Percentiles rank a stretch among this genome's conserved stretches.
Evolutionary conservation across 2,797 vertebrate species (phyloP).

Genomic region (Chelon labrosus): DNA sequence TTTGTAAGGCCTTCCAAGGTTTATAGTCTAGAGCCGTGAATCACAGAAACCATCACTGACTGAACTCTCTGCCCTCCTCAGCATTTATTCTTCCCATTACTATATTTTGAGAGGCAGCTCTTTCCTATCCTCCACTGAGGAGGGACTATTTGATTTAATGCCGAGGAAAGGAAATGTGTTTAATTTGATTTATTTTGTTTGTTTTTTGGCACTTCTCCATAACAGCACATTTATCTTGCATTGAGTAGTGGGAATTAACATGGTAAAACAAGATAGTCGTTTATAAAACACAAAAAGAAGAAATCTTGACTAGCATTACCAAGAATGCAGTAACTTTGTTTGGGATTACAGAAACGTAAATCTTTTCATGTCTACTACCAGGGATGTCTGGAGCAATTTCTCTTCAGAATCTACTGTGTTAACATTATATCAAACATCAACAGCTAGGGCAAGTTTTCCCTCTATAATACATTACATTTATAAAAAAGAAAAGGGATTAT

Average conservation of each 20-base stretch:
- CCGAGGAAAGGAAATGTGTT: background rate
- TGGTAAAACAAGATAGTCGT: background rate
- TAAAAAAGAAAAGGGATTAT: no score
- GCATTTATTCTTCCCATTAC: slow-evolving; percentile 45
- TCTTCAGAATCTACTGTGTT: slow-evolving; percentile 2
- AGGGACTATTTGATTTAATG: slow-evolving; percentile 11
- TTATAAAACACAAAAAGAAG: background rate
- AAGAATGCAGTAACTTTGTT: background rate
- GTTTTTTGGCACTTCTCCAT: background rate
- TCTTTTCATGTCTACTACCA: background rate
- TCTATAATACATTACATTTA: no score
- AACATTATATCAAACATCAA: background rate
- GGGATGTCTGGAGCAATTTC: slow-evolving; percentile 6
- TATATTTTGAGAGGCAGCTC: slow-evolving; percentile 35
- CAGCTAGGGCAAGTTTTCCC: no score
- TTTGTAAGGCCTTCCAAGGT: slow-evolving; percentile 25
- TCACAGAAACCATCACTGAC: slow-evolving; percentile 35
- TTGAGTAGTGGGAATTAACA: background rate
- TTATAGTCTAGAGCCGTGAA: slow-evolving; percentile 49
- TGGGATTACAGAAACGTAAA: background rate
- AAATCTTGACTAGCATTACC: background rate
- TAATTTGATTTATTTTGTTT: no score
- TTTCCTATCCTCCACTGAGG: background rate
- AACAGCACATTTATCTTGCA: background rate
- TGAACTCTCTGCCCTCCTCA: slow-evolving; percentile 24